Conservation (phyloP, 2,797 vertebrate genomes). For the Leptoclinus maculatus region DNA sequence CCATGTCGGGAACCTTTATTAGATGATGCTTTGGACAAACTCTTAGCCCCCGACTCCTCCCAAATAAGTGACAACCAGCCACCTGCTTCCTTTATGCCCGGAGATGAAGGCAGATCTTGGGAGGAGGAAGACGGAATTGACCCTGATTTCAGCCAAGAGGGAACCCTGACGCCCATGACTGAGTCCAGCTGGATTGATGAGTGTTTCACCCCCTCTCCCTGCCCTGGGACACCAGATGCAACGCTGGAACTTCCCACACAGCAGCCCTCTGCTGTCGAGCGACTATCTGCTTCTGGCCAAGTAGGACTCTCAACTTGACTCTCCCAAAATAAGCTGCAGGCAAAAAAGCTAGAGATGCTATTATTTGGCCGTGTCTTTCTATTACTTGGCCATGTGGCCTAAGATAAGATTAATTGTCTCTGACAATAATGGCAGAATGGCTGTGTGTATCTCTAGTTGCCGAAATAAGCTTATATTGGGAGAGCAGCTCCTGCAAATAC, state of each 20-base stretch:
- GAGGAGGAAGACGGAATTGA: slow-evolving; percentile 75
- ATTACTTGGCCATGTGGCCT: slow-evolving; percentile 40
- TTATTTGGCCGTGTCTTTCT: slow-evolving; percentile 36
- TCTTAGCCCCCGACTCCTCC: slow-evolving; percentile 65
- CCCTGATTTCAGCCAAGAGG: slow-evolving; percentile 61
- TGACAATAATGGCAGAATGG: slow-evolving; percentile 24
- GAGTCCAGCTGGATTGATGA: slow-evolving; percentile 83
- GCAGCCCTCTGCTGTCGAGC: slow-evolving; percentile 83
- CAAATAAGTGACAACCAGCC: slow-evolving; percentile 52
- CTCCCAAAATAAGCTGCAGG: slow-evolving; percentile 75
- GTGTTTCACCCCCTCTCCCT: slow-evolving; percentile 77
- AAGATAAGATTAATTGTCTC: slow-evolving; percentile 24
- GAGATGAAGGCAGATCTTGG: slow-evolving; percentile 66
- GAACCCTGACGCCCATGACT: slow-evolving; percentile 77
- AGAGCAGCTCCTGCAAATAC: slow-evolving; percentile 39
- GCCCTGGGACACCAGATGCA: slow-evolving; percentile 74
- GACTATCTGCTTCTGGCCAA: slow-evolving; percentile 93
- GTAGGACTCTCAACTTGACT: slow-evolving; percentile 83
- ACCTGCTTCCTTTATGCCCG: slow-evolving; percentile 30
- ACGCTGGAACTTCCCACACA: slow-evolving; percentile 77
- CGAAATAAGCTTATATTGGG: slow-evolving; percentile 72
- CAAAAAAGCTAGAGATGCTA: slow-evolving; percentile 37
- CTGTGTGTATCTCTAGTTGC: slow-evolving; percentile 6
- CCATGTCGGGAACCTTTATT: slow-evolving; percentile 67
- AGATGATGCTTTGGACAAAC: slow-evolving; percentile 75